Percentiles rank a stretch among this genome's conserved stretches.
phyloP scores from a whole-genome alignment of 2,113 vertebrate species.

The Misgurnus mizolepis region DNA sequence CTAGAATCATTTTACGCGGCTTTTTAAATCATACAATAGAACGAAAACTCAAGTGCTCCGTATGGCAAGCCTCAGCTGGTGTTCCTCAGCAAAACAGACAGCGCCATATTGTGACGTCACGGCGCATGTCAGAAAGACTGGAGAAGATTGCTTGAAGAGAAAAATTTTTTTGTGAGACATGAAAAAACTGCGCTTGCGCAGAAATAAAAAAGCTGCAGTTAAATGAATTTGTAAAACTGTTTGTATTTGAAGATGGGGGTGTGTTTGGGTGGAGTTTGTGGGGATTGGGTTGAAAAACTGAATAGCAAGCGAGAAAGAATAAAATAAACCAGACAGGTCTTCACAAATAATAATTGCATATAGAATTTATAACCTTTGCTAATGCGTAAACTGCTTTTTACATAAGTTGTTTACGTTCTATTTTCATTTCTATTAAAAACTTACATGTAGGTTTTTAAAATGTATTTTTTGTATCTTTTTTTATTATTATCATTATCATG shows the following conservation, averaged over 20 bases:
- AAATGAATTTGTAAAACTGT: constrained; percentile 65
- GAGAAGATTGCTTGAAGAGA: constrained; percentile 60
- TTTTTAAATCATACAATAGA: neutral
- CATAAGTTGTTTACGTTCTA: too few relatives aligned
- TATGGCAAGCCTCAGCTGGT: constrained; percentile 31
- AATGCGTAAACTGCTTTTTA: too few relatives aligned
- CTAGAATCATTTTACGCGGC: constrained; percentile 14
- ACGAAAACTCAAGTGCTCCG: neutral
- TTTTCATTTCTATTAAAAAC: too few relatives aligned
- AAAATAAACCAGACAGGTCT: neutral
- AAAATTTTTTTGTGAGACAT: constrained; percentile 55
- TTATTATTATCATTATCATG: too few relatives aligned
- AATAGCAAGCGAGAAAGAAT: neutral
- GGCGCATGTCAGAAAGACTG: constrained; percentile 67
- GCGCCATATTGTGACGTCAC: constrained; percentile 76
- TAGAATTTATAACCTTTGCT: neutral
- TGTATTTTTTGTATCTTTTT: too few relatives aligned
- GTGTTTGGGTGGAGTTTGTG: constrained; percentile 44
- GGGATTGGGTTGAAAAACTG: constrained; percentile 42
- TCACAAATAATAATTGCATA: neutral
- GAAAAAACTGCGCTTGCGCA: constrained; percentile 65
- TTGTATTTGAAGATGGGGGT: constrained; percentile 62
- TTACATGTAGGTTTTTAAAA: too few relatives aligned
- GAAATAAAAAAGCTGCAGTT: constrained; percentile 47
- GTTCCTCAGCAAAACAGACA: constrained; percentile 44